Evolutionary conservation across 2,797 vertebrate species (phyloP), one percentile per base, ranked within the genome.

Genomic region (Bradypodion ventrale): DNA sequence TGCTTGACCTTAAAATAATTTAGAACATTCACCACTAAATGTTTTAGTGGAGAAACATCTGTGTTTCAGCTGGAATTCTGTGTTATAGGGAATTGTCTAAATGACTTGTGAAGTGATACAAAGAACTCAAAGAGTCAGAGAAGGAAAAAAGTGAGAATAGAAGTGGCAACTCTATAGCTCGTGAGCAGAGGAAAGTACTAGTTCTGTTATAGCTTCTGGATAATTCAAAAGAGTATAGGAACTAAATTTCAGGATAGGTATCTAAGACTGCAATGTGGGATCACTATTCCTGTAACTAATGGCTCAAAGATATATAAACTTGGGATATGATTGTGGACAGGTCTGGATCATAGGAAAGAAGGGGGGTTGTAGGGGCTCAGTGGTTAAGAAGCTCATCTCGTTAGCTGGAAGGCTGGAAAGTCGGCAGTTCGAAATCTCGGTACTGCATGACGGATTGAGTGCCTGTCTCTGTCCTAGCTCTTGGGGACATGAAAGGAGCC

Each of bases 1-100:
- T 56, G 65, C 23, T 72, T 76, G 8, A 23, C 37, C 59, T 88
- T 82, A 83, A 74, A 73, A 74, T 32, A 74, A 79, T 7, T 1
- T 32, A 79, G 69, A 52, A 65, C 7, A 40, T 74, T 59, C 7
- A 65, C 23, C 56, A 63, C 21, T 49, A 74, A 52, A 29, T 25
- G 21, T 7, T 27, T 63, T 56, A 7, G 59, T 32, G 12, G 13
- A 62, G 56, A 73, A 60, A 65, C 35, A 75, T 68, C 40, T 83
- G 27, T 16, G 10, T 66, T 65, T 65, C 73, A 66, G 29, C 15
- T 42, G 49, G 73, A 40, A 10, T 42, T 42, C 23, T 63, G 12
- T 63, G 40, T 49, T 82, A 46, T 10, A 66, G 32, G 21, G 46
- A 75, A 68, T 21, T 8, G 16, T n/a, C 60, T 32, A 19, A 46